A percentile compares a stretch with the other conserved stretches of the same genome.
Conservation (phyloP, 30 jellyfish, hydroid and myxozoan genomes). For the Turritopsis dohrnii region DNA sequence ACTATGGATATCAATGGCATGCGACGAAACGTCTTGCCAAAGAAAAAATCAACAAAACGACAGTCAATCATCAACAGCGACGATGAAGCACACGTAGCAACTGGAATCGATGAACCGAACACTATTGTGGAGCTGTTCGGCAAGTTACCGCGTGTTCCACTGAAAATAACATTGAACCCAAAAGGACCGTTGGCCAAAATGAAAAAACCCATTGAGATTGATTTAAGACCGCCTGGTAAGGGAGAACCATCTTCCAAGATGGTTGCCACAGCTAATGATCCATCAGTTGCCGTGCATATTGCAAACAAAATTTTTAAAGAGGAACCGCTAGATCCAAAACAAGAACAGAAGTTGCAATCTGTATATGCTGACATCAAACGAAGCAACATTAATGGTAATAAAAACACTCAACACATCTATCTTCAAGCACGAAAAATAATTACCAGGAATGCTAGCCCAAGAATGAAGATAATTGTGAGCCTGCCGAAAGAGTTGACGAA, state of each 20-base stretch:
- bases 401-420: neutral
- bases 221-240: conserved; percentile 75
- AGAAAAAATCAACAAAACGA: conserved; percentile 28
- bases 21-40: conserved; percentile 22
- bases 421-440: conserved; percentile 23
- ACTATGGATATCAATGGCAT: conserved; percentile 19
- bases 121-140: conserved; percentile 91
- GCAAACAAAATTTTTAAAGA: conserved; percentile 58
- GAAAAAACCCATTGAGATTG: conserved; percentile 86
- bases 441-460: conserved; percentile 15
- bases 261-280: conserved; percentile 78
- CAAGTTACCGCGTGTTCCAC: conserved; percentile 94
- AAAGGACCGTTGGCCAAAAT: conserved; percentile 93
- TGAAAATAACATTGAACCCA: conserved; percentile 91
- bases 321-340: conserved; percentile 23
- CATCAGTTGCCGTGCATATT: conserved; percentile 76
- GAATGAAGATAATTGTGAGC: conserved; percentile 29
- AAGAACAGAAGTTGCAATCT: conserved; percentile 37
- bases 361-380: conserved; percentile 79
- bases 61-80: conserved; percentile 14
- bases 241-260: conserved; percentile 54
- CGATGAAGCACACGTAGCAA: conserved; percentile 26
- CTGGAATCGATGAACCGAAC: conserved; percentile 39
- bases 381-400: neutral
- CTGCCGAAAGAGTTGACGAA: conserved; percentile 32